Percentiles rank a stretch among this genome's conserved stretches.
phyloP scores from a whole-genome alignment of 2,888 invertebrate species.

The Xanthia togata region DNA sequence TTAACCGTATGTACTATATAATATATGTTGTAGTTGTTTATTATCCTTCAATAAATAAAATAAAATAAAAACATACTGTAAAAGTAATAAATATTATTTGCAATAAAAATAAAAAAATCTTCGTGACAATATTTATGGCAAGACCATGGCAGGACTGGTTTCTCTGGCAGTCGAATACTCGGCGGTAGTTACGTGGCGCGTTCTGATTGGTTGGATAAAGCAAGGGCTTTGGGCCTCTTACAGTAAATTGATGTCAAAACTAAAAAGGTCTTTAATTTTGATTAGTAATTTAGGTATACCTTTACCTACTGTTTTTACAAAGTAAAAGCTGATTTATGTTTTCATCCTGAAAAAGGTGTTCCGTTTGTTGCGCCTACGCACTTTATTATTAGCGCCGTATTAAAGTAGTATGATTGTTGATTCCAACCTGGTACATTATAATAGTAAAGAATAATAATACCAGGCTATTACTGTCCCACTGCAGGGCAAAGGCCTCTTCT shows the following conservation, averaged over 20 bases:
- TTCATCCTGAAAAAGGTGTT: conserved; percentile 4
- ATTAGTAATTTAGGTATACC: background rate
- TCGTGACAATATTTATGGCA: too few relatives aligned
- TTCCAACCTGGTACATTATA: too few relatives aligned
- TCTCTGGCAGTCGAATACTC: conserved; percentile 92
- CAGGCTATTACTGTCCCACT: too few relatives aligned
- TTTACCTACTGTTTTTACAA: background rate
- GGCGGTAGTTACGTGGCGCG: conserved; percentile 94
- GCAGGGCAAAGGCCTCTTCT: too few relatives aligned
- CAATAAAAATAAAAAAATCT: too few relatives aligned
- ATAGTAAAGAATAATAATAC: too few relatives aligned
- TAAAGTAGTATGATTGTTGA: too few relatives aligned
- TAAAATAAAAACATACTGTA: too few relatives aligned
- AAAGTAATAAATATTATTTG: too few relatives aligned
- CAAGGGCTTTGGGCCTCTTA: conserved; percentile 87
- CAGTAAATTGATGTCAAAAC: conserved; percentile 61
- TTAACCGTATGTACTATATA: too few relatives aligned
- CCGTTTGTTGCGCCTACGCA: background rate
- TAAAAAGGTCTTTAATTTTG: background rate
- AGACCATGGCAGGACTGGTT: conserved; percentile 94
- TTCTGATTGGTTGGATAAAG: conserved; percentile 92
- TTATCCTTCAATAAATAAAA: too few relatives aligned
- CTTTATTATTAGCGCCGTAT: background rate
- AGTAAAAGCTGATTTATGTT: background rate
- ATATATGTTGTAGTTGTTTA: too few relatives aligned